Evolutionary conservation across 2,113 vertebrate genomes (phyloP).

Genomic region (Sakesphorus luctuosus): DNA sequence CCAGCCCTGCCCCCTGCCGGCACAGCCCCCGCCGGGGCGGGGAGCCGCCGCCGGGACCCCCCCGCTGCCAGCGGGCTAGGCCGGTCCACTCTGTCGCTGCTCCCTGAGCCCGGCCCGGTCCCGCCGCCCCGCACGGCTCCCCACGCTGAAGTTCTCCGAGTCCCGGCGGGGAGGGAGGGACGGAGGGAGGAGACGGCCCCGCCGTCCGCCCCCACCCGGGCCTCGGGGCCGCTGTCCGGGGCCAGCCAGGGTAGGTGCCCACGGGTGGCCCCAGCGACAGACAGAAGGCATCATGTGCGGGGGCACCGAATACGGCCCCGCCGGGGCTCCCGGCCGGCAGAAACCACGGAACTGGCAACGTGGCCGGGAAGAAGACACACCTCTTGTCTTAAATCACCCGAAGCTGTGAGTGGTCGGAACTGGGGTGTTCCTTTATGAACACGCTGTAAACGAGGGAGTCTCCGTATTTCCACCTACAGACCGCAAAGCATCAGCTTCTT

Average conservation of each 20-base stretch:
- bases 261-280: rapidly evolving
- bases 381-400: background rate
- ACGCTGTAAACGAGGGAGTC: background rate
- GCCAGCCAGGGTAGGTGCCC: background rate
- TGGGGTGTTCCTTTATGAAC: background rate
- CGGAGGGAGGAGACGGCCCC: background rate
- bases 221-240: background rate
- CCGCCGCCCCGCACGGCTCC: background rate
- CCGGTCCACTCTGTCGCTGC: background rate
- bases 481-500: background rate
- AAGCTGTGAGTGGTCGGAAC: background rate
- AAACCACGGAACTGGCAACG: background rate
- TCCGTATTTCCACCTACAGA: background rate
- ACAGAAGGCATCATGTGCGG: background rate
- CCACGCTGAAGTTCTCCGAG: background rate
- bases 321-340: background rate
- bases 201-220: background rate
- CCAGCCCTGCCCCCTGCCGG: conserved; percentile 55
- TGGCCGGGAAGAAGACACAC: background rate
- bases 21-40: conserved; percentile 1
- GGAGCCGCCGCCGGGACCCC: background rate
- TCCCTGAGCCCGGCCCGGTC: too few species aligned
- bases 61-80: background rate
- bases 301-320: background rate
- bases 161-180: background rate